Conservation (phyloP, 2,113 vertebrate genomes). For the Myotis brandtii region DNA sequence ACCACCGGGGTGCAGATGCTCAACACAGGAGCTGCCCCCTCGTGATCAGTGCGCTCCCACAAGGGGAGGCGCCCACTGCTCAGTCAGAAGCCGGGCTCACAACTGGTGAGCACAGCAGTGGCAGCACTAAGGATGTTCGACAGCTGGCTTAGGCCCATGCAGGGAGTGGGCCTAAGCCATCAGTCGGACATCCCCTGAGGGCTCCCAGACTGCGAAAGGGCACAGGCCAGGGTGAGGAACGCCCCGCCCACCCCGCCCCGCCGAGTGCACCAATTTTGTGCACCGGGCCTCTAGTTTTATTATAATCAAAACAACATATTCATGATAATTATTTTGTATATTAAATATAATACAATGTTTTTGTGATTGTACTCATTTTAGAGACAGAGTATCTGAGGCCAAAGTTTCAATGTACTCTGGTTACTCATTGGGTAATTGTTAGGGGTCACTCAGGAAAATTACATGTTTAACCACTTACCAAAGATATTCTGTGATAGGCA, state of each 20-base stretch:
- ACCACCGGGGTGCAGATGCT: too few species aligned
- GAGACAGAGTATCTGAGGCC: not conserved
- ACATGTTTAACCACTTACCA: not conserved
- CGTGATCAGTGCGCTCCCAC: too few species aligned
- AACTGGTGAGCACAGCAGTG: too few species aligned
- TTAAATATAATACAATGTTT: constrained; percentile 8
- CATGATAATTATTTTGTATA: not conserved
- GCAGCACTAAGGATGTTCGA: too few species aligned
- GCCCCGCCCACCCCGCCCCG: fast-evolving
- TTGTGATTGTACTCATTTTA: not conserved
- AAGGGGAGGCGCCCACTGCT: fast-evolving
- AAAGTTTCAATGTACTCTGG: not conserved
- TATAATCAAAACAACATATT: not conserved
- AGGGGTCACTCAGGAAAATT: not conserved
- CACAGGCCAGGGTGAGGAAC: too few species aligned
- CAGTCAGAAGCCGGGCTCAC: too few species aligned
- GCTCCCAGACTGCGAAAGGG: too few species aligned
- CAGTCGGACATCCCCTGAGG: too few species aligned
- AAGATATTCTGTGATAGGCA: not conserved
- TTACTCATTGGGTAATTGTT: not conserved
- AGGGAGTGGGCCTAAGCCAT: too few species aligned
- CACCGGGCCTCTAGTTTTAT: not conserved
- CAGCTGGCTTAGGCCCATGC: too few species aligned
- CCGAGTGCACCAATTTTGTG: too few species aligned
- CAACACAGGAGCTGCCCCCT: too few species aligned